Base-by-base conservation (phyloP, 1,140 invertebrate species). In the Antheraea pernyi region DNA sequence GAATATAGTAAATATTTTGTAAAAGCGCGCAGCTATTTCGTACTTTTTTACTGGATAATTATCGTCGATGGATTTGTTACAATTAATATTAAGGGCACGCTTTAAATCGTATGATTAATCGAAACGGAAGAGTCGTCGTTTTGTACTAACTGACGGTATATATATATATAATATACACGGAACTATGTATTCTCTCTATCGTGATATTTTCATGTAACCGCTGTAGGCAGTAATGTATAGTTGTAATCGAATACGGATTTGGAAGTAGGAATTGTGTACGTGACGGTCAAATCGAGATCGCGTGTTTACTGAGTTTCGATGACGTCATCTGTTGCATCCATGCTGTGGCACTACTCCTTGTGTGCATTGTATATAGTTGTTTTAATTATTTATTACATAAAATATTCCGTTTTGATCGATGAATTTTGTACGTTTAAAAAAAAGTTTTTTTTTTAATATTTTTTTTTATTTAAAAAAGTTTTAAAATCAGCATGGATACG, bases 191-290 rank as follows among this genome's bases (percentile, higher is more conserved):
- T 89, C 84, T 89, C 83, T 78, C 78, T 82, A 76, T 83, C 80
- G 89, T 91, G 88, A 91, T 91, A 89, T 90, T 89, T 88, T 84
- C 79, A 82, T 84, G 76, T 87, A 86, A 86, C 79, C 83, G 82
- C 78, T 69, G 76, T 83, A 84, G 79, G 39, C 19, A 48, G 59
- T 74, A 74, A 69, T 30, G 11, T 16, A 48, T 67, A 39, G 11
- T 19, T 19, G 10, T 58, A 58, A 37, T 11, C 11, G 36, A 37
- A 37, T 67, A 53, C 42, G 48, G 86, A 87, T 87, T 91, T 91
- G 89, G 75, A 71, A 63, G 46, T 66, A 59, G 87, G 88, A 91
- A 89, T 89, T 89, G 88, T 86, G 71, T 78, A 30, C 22, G 22
- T 11, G 39, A 42, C 11, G 39, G 39, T 42, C 1, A 2, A 30